Base-by-base conservation (phyloP, 2,888 invertebrate genomes). In the Himalopsyche japonica region DNA sequence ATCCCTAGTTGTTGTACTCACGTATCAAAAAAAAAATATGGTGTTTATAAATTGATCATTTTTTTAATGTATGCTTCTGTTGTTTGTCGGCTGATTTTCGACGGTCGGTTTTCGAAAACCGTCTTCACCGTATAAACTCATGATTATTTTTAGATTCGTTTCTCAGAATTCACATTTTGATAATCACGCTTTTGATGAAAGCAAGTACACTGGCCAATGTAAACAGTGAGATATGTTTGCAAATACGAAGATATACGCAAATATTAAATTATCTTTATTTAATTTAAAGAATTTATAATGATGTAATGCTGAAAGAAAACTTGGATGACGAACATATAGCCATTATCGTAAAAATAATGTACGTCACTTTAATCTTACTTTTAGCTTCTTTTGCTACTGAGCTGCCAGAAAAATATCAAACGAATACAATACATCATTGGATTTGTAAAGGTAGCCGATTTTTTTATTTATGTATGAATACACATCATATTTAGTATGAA, bases 111-210 rank as follows among this genome's bases (percentile, higher is more conserved):
- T 70, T 27, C 70, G 12, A 49, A 57, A n/a, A 78, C 30, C 48
- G 82, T 78, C 77, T 76, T 77, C 24, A 27, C 24, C 37, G 24
- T 76, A 37, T 27, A 15, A 24, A 34, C 24, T 82, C 82, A 77
- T 20, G 20, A 15, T n/a, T 82, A 82, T 82, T 78, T 82, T 78
- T 48, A 82, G 82, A 47, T 30, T 20, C 34, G 18, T 8, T 82
- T 82, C 82, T 76, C 8, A 76, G 82, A 82, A 82, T 76, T 30
- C 32, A 24, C 70, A 57, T 81, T 81, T 81, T 37, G 34, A 81
- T 64, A 49, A 32, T 32, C 70, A 81, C 81, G 81, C 43, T 20
- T 81, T 24, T 81, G 80, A 80, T 80, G 32, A 27, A 47, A 77
- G 37, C 57, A 80, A 48, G 32, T 57, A 48, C 48, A 32, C 81